phyloP scores from a whole-genome alignment of 2,888 invertebrate genomes.

The Cerastoderma edule region DNA sequence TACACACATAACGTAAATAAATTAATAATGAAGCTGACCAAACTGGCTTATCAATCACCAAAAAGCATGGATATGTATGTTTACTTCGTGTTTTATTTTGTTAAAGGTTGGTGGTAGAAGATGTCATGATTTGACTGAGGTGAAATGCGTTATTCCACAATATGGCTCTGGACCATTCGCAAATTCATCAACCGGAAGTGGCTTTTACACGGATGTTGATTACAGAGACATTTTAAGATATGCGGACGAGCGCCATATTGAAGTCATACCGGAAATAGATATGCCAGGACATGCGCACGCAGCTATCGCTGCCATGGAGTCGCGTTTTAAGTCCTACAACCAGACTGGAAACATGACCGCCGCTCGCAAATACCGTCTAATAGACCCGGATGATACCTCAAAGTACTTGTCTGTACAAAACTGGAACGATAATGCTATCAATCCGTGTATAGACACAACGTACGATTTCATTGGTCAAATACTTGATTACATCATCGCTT shows the following conservation, averaged over 20 bases:
- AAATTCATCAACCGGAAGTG: constrained; percentile 65
- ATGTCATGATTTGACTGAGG: constrained; percentile 69
- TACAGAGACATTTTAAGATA: constrained; percentile 75
- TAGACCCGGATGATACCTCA: constrained; percentile 67
- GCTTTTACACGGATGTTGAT: constrained; percentile 66
- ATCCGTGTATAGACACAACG: constrained; percentile 74
- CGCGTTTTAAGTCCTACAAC: constrained; percentile 58
- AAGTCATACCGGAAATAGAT: constrained; percentile 81
- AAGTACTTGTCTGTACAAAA: constrained; percentile 70
- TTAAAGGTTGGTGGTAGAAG: constrained; percentile 65
- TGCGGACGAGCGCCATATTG: constrained; percentile 75
- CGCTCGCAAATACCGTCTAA: constrained; percentile 63
- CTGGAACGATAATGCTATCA: constrained; percentile 74
- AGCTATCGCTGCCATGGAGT: constrained; percentile 78
- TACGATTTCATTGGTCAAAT: constrained; percentile 74
- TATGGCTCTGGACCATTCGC: constrained; percentile 71
- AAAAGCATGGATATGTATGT: no score
- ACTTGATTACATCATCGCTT: constrained; percentile 59
- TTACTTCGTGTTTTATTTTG: neutral
- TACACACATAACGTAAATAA: no score
- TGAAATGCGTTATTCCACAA: constrained; percentile 70
- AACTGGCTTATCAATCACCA: no score
- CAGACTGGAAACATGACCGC: constrained; percentile 34
- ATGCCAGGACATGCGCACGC: constrained; percentile 81
- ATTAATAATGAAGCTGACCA: no score